Evolutionary conservation across 2,888 invertebrate genomes (phyloP), one percentile per base, ranked within the genome.

Genomic region (Trachelus tabidus): DNA sequence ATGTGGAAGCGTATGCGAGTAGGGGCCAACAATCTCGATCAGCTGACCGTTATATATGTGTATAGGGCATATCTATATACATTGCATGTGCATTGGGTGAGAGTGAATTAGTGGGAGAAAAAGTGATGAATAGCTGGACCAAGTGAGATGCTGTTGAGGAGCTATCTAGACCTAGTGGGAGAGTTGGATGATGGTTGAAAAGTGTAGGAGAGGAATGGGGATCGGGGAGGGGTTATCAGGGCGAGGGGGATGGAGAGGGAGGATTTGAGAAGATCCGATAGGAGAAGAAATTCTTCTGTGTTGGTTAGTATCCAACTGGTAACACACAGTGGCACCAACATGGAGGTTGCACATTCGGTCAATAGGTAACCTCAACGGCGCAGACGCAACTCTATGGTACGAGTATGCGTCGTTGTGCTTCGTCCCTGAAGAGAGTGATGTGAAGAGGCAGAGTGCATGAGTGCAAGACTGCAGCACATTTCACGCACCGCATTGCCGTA

Each of bases 351-450:
- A 87, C 88, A 88, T 85, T 89, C 90, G 90, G 90, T 90, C 90
- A 90, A 90, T 90, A 90, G 90, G 88, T 89, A 87, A 88, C 85
- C 83, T 82, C 81, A 80, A 87, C 82, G 84, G 90, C 90, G 90
- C 90, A 90, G 90, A 87, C 90, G 90, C 90, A 84, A 81, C 84
- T 82, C 78, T 80, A 77, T 81, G 80, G 80, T 23, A 81, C 80
- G 84, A 81, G 80, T 82, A 80, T 84, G 84, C 82, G 84, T 79
- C 74, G 78, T 35, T 37, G 68, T 37, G 77, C 69, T 75, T 71
- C 77, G 71, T 76, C 34, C 68, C 75, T 77, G 77, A 69, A 34
- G 31, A 69, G 75, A 78, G 73, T 68, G 77, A 76, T 76, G 76
- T 40, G 80, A 75, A 79, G 78, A 79, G 76, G 73, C 76, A 81